Evolutionary conservation across 2,113 vertebrate species (phyloP).

Genomic region (Zonotrichia leucophrys): DNA sequence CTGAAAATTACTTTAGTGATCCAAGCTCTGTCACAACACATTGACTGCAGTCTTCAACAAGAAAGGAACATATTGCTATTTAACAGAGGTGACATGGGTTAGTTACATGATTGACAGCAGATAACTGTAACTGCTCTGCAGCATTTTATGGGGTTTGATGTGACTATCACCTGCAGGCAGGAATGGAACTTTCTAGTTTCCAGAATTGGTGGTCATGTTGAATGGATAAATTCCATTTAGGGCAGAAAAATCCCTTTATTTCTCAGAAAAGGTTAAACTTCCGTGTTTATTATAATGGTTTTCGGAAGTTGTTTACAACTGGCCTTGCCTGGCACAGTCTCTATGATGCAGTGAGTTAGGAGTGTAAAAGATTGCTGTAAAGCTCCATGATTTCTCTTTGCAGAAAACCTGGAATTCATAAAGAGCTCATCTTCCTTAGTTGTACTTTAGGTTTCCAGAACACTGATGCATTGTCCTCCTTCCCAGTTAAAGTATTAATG

Average conservation of each 20-base stretch:
- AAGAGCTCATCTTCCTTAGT: background rate
- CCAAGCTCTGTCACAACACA: slow-evolving; percentile 46
- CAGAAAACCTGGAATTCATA: background rate
- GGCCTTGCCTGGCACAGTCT: background rate
- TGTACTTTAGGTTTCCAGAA: background rate
- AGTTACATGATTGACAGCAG: background rate
- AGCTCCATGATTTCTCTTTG: background rate
- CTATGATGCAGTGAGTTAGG: background rate
- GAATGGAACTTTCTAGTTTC: background rate
- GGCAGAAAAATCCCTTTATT: background rate
- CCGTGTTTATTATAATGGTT: background rate
- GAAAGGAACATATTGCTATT: slow-evolving; percentile 17
- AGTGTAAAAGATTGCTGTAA: background rate
- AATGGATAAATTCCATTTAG: background rate
- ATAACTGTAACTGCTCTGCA: background rate
- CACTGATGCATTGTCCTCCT: background rate
- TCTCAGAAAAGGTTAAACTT: background rate
- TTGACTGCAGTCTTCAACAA: slow-evolving; percentile 13
- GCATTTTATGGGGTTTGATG: background rate
- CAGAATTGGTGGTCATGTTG: background rate
- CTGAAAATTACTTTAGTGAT: slow-evolving; percentile 46
- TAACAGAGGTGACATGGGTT: background rate
- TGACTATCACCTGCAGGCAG: background rate
- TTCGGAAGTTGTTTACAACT: background rate
- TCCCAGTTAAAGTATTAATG: background rate